A percentile compares a stretch with the other conserved stretches of the same genome.
Conservation (phyloP, 2,113 vertebrate species). For the Paedocypris sp. region DNA sequence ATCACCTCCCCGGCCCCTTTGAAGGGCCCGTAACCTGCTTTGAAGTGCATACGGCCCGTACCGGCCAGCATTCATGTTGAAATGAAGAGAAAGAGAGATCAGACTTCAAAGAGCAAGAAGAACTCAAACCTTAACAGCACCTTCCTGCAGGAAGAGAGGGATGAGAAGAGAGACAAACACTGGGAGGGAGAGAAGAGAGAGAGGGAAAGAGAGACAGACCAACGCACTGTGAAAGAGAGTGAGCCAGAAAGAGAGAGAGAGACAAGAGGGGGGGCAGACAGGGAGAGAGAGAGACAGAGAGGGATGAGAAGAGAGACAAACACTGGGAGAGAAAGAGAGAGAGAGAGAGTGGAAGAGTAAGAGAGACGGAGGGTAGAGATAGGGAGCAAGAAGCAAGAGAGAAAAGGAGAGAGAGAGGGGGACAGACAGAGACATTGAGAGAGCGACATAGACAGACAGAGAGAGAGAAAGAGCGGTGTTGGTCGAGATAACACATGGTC, state of each 20-base stretch:
- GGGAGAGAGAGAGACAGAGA: constrained; percentile 26
- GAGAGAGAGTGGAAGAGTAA: no score
- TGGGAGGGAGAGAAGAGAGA: no score
- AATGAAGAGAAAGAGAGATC: constrained; percentile 53
- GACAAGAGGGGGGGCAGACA: constrained; percentile 4
- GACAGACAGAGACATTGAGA: background rate
- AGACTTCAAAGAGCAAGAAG: constrained; percentile 31
- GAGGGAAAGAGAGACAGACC: no score
- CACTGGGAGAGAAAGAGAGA: no score
- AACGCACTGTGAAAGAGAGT: no score
- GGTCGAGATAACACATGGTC: constrained; percentile 18
- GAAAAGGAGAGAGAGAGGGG: no score
- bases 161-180: constrained; percentile 22
- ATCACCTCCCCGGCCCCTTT: constrained; percentile 45
- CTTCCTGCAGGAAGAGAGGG: constrained; percentile 30
- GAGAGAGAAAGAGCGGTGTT: constrained; percentile 33
- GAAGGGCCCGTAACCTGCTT: constrained; percentile 53
- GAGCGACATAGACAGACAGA: constrained; percentile 8
- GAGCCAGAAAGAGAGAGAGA: no score
- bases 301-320: constrained; percentile 28
- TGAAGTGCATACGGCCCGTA: constrained; percentile 61
- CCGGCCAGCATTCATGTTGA: constrained; percentile 61
- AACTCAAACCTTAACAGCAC: constrained; percentile 28
- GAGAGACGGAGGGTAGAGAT: no score
- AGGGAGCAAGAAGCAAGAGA: no score